Evolutionary conservation across 2,888 invertebrate species (phyloP).

Genomic region (Eurytoma californica): DNA sequence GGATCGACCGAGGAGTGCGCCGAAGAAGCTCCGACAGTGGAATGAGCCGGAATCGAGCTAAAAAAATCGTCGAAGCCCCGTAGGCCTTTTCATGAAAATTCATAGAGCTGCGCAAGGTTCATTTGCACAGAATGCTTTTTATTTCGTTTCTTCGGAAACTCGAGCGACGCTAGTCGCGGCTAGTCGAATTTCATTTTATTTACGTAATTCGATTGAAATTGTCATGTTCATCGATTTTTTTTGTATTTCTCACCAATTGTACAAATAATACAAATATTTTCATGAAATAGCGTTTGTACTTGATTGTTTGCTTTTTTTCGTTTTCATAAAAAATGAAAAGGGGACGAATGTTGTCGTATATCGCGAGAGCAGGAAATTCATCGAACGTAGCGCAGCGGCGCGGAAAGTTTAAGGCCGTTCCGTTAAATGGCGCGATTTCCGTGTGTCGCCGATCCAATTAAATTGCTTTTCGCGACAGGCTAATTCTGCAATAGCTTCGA

Average conservation of each 20-base stretch:
- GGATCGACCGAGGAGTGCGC: neutral
- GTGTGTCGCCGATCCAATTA: neutral
- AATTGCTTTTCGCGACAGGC: neutral
- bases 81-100: conserved; percentile 59
- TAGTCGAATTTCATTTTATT: too few species aligned
- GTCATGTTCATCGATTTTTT: too few species aligned
- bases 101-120: conserved; percentile 43
- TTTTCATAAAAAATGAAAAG: neutral
- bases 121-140: conserved; percentile 62
- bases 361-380: too few species aligned
- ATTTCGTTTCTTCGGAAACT: too few species aligned
- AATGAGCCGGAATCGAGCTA: neutral
- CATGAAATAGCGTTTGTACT: neutral
- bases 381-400: too few species aligned
- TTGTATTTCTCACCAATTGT: too few species aligned
- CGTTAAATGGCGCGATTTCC: conserved; percentile 29
- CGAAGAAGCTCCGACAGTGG: neutral
- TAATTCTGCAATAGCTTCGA: too few species aligned
- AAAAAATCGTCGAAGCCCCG: neutral
- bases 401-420: neutral
- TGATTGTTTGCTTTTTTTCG: too few species aligned
- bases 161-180: too few species aligned
- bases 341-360: too few species aligned
- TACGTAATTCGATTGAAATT: too few species aligned
- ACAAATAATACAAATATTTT: too few species aligned